These are phyloP conservation scores for Drosophila nigritarsus DNA, from an alignment of 2,888 invertebrate genomes.

Conservation along the genomic window DNA sequence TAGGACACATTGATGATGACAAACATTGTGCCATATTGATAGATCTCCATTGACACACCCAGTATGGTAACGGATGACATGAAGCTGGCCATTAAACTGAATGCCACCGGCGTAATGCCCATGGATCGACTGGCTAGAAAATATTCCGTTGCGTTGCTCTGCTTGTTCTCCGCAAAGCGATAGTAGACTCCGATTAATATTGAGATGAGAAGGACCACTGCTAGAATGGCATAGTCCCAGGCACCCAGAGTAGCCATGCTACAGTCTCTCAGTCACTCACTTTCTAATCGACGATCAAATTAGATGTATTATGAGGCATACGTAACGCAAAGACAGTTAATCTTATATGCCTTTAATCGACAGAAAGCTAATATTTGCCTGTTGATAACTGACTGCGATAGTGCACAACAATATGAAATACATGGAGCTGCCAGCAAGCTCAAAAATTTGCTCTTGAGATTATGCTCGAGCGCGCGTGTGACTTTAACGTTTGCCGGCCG, in stretches of 20 bases:
- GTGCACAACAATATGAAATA: slow-evolving; percentile 15
- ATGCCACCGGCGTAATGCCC: slow-evolving; percentile 92
- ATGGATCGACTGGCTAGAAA: slow-evolving; percentile 93
- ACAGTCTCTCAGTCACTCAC: slow-evolving; percentile 16
- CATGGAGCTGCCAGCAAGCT: slow-evolving; percentile 6
- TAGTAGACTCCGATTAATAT: slow-evolving; percentile 93
- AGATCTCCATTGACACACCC: slow-evolving; percentile 95
- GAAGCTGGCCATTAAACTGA: slow-evolving; percentile 96
- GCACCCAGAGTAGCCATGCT: slow-evolving; percentile 86
- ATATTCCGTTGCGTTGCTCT: slow-evolving; percentile 94
- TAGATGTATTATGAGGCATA: background rate
- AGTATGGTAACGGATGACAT: slow-evolving; percentile 95
- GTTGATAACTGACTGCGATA: slow-evolving; percentile 50
- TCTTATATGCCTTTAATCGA: slow-evolving; percentile 35
- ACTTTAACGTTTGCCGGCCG: slow-evolving; percentile 67
- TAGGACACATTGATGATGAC: slow-evolving; percentile 91
- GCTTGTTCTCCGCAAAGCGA: slow-evolving; percentile 93
- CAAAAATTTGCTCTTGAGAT: slow-evolving; percentile 49
- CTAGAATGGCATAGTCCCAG: slow-evolving; percentile 92
- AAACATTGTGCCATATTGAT: slow-evolving; percentile 93
- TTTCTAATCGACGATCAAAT: background rate
- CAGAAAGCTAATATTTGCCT: slow-evolving; percentile 47
- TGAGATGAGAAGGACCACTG: slow-evolving; percentile 89
- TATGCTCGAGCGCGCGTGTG: slow-evolving; percentile 35
- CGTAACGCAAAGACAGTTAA: slow-evolving; percentile 7